Evolutionary conservation across 2,888 invertebrate genomes (phyloP).

Genomic region (Anticlea derivata): DNA sequence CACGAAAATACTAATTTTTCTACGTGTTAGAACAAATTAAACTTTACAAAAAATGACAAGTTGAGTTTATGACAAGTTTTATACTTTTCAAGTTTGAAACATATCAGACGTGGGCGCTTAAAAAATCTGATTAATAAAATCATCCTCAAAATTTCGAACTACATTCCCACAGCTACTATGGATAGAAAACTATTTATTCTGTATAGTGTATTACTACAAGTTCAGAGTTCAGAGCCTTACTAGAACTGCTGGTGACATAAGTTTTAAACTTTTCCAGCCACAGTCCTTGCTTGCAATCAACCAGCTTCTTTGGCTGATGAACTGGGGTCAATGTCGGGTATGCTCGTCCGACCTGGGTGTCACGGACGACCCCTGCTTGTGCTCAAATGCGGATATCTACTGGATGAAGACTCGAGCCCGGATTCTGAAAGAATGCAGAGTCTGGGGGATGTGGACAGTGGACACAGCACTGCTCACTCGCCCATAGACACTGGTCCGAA

Average conservation of each 20-base stretch:
- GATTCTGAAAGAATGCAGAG: slow-evolving; percentile 92
- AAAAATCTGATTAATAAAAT: too few species aligned
- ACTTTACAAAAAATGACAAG: too few species aligned
- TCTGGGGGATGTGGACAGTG: slow-evolving; percentile 91
- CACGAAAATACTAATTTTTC: too few species aligned
- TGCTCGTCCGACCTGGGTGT: slow-evolving; percentile 65
- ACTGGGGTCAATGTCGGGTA: slow-evolving; percentile 77
- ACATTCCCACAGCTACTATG: too few species aligned
- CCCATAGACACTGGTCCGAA: slow-evolving; percentile 92
- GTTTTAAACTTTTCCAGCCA: slow-evolving; percentile 76
- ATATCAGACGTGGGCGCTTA: too few species aligned
- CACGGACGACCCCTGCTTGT: slow-evolving; percentile 85
- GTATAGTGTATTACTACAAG: too few species aligned
- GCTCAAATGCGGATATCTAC: slow-evolving; percentile 89
- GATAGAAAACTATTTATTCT: too few species aligned
- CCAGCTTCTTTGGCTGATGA: slow-evolving; percentile 88
- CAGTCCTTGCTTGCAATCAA: slow-evolving; percentile 85
- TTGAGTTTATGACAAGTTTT: too few species aligned
- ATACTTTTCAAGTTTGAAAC: too few species aligned
- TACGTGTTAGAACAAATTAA: too few species aligned
- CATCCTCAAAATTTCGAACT: too few species aligned
- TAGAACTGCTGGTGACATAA: slow-evolving; percentile 1
- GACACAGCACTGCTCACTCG: slow-evolving; percentile 95
- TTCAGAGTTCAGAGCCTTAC: too few species aligned
- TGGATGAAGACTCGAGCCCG: slow-evolving; percentile 93